Evolutionary conservation across 92 coral and sea anemone species (phyloP), one percentile per base, ranked within the genome.

Genomic region (Paragorgia papillata): DNA sequence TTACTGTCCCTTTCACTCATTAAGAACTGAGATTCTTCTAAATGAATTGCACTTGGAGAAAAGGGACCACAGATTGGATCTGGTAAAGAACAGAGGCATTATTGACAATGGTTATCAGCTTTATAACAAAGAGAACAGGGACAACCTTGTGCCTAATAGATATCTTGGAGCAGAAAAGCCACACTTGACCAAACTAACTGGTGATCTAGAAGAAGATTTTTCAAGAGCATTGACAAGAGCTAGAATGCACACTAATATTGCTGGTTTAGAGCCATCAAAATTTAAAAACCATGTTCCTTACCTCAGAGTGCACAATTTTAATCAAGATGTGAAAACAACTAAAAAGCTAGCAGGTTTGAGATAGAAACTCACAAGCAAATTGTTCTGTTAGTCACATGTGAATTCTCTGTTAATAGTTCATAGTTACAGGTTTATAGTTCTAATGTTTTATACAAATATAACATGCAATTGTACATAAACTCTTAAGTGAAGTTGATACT

Each of bases 11-110:
- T 58, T 27, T 3, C 21, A 58, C 15, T 24, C 4, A 14, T 57
- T 19, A 7, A 71, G 78, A 55, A 71, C 78, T 51, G 78, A 71
- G 57, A 29, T 53, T 20, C 51, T 71, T 0, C 41, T 71, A 7
- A 71, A 54, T 71, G 78, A 71, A 18, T 64, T 71, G 32, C 78
- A 71, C 46, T 27, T 55, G 50, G 63, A 71, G 54, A 51, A 51
- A 33, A 71, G 64, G 27, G 64, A 54, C 14, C 49, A 71, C 51
- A 71, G 54, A 34, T 22, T 71, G 28, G 78, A 71, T 18, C 63
- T 71, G 17, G 46, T 71, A 8, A 71, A 71, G 62, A 55, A 71
- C 78, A 64, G 26, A 13, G n/a, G 54, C 44, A 48, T 24, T 30
- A 7, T 55, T 17, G 37, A 25, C 62, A 71, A 53, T 30, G 78